A percentile compares a stretch with the other conserved stretches of the same genome.
Conservation (phyloP, 1,140 invertebrate genomes). For the Plutomurus gul region DNA sequence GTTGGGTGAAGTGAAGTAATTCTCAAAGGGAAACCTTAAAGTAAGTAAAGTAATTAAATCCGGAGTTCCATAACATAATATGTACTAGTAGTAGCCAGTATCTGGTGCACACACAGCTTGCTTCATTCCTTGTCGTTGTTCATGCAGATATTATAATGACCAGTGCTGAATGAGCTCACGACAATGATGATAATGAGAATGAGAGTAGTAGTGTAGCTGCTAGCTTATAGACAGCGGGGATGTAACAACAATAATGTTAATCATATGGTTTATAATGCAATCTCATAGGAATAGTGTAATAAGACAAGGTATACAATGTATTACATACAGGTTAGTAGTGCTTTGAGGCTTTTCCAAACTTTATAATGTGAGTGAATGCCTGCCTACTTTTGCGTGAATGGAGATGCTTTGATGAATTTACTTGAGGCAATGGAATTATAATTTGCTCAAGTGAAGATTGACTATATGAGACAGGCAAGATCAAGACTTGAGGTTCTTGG, state of each 20-base stretch:
- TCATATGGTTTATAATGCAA: neutral
- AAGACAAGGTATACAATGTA: neutral
- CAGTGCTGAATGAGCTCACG: neutral
- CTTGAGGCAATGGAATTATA: neutral
- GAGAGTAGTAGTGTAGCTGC: conserved; percentile 23
- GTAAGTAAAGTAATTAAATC: conserved; percentile 27
- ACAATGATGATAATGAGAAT: conserved; percentile 15
- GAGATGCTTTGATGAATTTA: neutral
- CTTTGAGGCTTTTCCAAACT: no score
- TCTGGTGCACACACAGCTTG: no score
- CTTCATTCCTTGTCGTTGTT: conserved; percentile 12
- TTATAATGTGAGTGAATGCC: neutral
- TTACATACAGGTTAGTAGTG: neutral
- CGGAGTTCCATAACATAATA: conserved; percentile 9
- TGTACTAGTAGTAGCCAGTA: neutral
- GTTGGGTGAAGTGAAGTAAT: neutral
- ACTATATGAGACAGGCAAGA: conserved; percentile 11
- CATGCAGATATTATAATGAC: neutral
- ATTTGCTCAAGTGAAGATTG: conserved; percentile 5
- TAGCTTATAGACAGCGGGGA: no score
- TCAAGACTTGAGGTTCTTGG: neutral
- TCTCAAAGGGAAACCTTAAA: conserved; percentile 4
- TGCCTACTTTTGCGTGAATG: neutral
- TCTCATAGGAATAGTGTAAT: neutral
- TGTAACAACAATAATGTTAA: neutral